phyloP scores from a whole-genome alignment of 2,888 invertebrate genomes.

The Osedax frankpressi region DNA sequence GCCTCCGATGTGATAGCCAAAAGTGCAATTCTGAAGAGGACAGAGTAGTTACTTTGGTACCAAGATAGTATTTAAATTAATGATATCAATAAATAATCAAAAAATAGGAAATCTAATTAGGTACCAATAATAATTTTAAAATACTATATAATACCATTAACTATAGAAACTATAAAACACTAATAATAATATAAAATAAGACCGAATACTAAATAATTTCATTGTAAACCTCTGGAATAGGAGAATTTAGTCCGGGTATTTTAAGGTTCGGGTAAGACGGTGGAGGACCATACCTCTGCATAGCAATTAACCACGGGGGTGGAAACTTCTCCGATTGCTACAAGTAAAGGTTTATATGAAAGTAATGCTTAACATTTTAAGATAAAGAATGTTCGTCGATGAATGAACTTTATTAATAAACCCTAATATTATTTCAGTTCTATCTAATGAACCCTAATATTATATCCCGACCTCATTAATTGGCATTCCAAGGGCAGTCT shows the following conservation, averaged over 20 bases:
- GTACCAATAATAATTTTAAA: too few relatives aligned
- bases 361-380: background rate
- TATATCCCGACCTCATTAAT: slow-evolving; percentile 49
- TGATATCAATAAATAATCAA: too few relatives aligned
- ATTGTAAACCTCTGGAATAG: slow-evolving; percentile 67
- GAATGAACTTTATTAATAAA: background rate
- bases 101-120: too few relatives aligned
- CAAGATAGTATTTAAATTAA: too few relatives aligned
- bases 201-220: background rate
- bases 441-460: too few relatives aligned
- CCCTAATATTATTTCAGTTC: background rate
- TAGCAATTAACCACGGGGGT: slow-evolving; percentile 89
- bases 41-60: too few relatives aligned
- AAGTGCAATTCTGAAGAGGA: slow-evolving; percentile 62
- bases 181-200: too few relatives aligned
- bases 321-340: slow-evolving; percentile 54
- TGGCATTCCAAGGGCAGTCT: slow-evolving; percentile 96
- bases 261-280: slow-evolving; percentile 96
- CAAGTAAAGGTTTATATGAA: background rate
- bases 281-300: slow-evolving; percentile 95
- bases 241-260: slow-evolving; percentile 91
- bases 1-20: slow-evolving; percentile 94
- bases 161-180: too few relatives aligned
- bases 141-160: too few relatives aligned
- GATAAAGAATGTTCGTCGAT: background rate